Base-by-base conservation (phyloP, 2,888 invertebrate species). In the Neria commutata region DNA sequence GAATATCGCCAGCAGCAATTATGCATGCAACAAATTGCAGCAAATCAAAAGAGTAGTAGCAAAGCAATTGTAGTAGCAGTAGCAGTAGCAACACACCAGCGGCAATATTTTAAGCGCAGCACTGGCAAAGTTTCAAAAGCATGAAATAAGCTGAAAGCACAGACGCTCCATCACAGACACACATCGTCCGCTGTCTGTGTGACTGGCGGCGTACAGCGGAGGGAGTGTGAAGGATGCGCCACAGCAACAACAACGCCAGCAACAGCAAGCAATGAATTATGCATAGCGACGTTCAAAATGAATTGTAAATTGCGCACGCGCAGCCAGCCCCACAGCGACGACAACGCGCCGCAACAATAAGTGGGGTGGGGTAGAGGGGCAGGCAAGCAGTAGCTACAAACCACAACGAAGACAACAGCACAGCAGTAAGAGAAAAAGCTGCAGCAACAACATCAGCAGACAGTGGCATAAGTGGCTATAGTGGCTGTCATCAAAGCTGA, bases 251-350 rank as follows among this genome's bases (percentile, higher is more conserved):
- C n/a, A 42, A n/a, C 19, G n/a, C 8, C 42, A 17, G 42, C 42
- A 42, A 42, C 42, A 42, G 19, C 19, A 16, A n/a, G 8, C 5
- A 11, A 29, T 14, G 16, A 37, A 37, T 37, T 37, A n/a, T n/a
- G n/a, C n/a, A n/a, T 48, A 58, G 42, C 63, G 56, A 63, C 58
- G 59, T 23, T 40, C 48, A 66, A 63, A 66, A 68, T 67, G 68
- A 64, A 66, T 68, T 66, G 66, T 61, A 67, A 66, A 67, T 67
- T 66, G 67, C 65, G 68, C 67, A 69, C 65, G 67, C 67, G 66
- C 62, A 69, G 61, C 61, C 47, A 49, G 52, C 60, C 54, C 45
- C 53, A 51, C 45, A 56, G 23, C 37, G 57, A 33, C 53, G 52
- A 24, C 33, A 48, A 25, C 23, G 60, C 58, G 64, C 56, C 64